Base-by-base conservation (phyloP, 2,888 invertebrate species). In the Stratiomys singularior region DNA sequence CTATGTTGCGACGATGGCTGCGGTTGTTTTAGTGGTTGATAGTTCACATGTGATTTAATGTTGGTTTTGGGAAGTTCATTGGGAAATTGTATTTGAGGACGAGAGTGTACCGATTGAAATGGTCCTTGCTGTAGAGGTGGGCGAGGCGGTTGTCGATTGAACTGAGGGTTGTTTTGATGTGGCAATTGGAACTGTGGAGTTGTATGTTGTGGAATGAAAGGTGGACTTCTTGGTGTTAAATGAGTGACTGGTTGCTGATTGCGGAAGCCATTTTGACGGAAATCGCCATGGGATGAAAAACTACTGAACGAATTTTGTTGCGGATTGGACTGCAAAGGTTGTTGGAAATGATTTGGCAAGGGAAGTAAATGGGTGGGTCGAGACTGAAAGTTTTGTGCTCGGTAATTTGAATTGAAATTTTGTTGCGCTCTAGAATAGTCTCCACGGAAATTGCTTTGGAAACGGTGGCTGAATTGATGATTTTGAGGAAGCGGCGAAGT, bases 1-100 rank as follows among this genome's bases (percentile, higher is more conserved):
- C 81, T 80, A 77, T 89, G 88, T 83, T 88, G 88, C 21, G 88
- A n/a, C 83, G 88, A 86, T 13, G 88, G 87, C 78, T 88, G 87
- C 67, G 86, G 86, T 15, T 84, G 83, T 47, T 81, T 84, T 56
- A 86, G 81, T 80, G 86, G 80, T 64, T 79, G 77, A 27, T 79
- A 78, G 15, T 77, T 72, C n/a, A 78, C 74, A 13, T 81, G 76
- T n/a, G 78, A 76, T 69, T 78, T 79, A 46, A 37, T 81, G 80
- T 72, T 74, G 80, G 81, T 56, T 30, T 60, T 60, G 11, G 52
- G 1, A 47, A 30, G 5, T 15, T 23, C 56, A 25, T 60, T 52
- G 13, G 74, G 74, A 23, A 74, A 74, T 37, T 74, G 60, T 7
- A 58, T 74, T 58, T 58, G 60, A 30, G 44, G 72, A 30, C 58